These are phyloP conservation scores for Lasioglossum morio DNA, from an alignment of 2,888 invertebrate species.

Conservation along the genomic window DNA sequence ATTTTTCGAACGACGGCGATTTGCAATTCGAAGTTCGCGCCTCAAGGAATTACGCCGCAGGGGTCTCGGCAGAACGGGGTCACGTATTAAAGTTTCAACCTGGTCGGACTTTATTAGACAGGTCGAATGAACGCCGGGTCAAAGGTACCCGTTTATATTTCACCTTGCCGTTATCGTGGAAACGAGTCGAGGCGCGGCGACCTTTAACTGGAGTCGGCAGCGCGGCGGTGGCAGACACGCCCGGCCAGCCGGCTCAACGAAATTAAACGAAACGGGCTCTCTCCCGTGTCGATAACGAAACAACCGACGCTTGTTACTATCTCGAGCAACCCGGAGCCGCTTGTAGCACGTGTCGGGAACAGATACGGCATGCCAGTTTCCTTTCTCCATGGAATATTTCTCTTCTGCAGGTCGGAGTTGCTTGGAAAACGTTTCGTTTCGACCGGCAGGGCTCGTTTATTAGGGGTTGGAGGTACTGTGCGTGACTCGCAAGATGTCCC, in stretches of 20 bases:
- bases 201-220: conserved; percentile 25
- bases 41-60: neutral
- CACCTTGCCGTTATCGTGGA: conserved; percentile 35
- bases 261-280: conserved; percentile 49
- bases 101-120: conserved; percentile 31
- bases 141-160: conserved; percentile 38
- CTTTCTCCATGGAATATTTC: neutral
- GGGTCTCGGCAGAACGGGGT: neutral
- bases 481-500: neutral
- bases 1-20: neutral
- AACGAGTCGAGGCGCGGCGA: conserved; percentile 25
- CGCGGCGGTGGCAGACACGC: conserved; percentile 27
- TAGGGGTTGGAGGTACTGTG: neutral
- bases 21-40: neutral
- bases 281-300: conserved; percentile 57
- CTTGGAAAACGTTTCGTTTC: neutral
- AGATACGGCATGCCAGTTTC: conserved; percentile 3
- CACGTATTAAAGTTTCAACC: conserved; percentile 25
- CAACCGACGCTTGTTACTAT: conserved; percentile 41
- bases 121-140: conserved; percentile 34
- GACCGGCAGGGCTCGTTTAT: neutral
- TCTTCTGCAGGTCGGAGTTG: neutral
- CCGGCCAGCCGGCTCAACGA: conserved; percentile 43
- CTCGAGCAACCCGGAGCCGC: neutral
- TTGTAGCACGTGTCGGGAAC: conserved; percentile 21